Conservation (phyloP, 2,797 vertebrate species). For the Gastrophryne carolinensis region DNA sequence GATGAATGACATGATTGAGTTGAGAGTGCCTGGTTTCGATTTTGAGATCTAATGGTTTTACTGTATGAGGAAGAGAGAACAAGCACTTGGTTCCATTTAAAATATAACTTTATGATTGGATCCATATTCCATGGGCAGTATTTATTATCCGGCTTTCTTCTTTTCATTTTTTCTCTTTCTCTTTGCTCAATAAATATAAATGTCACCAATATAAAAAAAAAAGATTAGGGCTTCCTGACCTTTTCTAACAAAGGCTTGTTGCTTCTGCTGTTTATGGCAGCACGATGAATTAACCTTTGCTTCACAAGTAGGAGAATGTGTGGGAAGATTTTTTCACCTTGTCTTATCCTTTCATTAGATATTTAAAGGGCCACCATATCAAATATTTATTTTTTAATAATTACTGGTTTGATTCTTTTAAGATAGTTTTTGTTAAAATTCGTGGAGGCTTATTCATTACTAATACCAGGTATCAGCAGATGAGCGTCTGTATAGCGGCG, state of each 20-base stretch:
- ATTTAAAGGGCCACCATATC: not conserved
- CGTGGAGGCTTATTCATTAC: too few species aligned
- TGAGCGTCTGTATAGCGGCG: too few species aligned
- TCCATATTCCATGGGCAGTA: conserved; percentile 34
- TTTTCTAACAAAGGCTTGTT: conserved; percentile 45
- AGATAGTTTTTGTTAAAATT: too few species aligned
- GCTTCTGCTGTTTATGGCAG: conserved; percentile 27
- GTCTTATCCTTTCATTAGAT: not conserved
- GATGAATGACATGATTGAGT: conserved; percentile 30
- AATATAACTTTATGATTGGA: conserved; percentile 39
- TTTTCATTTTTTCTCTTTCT: not conserved
- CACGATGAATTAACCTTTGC: conserved; percentile 14
- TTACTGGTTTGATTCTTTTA: too few species aligned
- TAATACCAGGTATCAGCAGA: too few species aligned
- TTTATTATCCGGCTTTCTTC: conserved; percentile 12
- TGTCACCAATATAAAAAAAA: conserved; percentile 47
- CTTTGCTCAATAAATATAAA: conserved; percentile 49
- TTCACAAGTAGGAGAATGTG: not conserved
- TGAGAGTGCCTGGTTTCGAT: conserved; percentile 33
- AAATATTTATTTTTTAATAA: too few species aligned
- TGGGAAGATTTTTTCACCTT: not conserved
- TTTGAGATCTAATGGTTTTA: conserved; percentile 24
- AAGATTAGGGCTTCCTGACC: conserved; percentile 50
- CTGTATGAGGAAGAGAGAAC: conserved; percentile 4
- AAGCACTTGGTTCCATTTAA: conserved; percentile 1